Evolutionary conservation across 1,140 invertebrate genomes (phyloP), one percentile per base, ranked within the genome.

Genomic region (Bombus pascuorum): DNA sequence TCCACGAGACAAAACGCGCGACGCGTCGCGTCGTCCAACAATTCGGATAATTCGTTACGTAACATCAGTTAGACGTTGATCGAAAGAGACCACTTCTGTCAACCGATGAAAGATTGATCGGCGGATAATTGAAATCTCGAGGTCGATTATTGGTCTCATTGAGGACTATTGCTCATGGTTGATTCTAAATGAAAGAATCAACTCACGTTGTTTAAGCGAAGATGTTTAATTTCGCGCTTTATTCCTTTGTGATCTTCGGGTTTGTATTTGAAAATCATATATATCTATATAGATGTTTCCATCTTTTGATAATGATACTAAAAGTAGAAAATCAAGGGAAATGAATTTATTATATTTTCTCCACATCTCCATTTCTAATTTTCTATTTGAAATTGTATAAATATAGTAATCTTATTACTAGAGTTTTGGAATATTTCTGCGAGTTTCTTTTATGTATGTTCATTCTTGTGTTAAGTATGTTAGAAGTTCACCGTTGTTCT

Each of bases 11-110:
- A 4, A 70, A 76, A 37, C 62, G n/a, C 15, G 68, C 12, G 47
- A 42, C 32, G 57, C 66, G 66, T 22, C 62, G n/a, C 18, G 32
- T n/a, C 39, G 57, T 34, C 25, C 59, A 42, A 10, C 44, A 12
- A 42, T 66, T 83, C 62, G 62, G 18, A 70, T 53, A 25, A 76
- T 78, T 57, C 53, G 73, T 83, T 83, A 25, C n/a, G 62, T 70
- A 83, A 83, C 28, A n/a, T 2, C n/a, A 13, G 22, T 74, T 53
- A 13, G 44, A 75, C 42, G 44, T 53, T 13, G 32, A 53, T 75
- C n/a, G 73, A 53, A 53, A 22, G 32, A 44, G 8, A 74, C 10
- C 25, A 39, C 25, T 28, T 34, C 18, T 15, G 9, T 6, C 44
- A 32, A 6, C 3, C 18, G 5, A 25, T 25, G 4, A 9, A 34